These are phyloP conservation scores for Microcebus lehilahytsara DNA, from an alignment of 2,113 vertebrate genomes.

Conservation along the genomic window DNA sequence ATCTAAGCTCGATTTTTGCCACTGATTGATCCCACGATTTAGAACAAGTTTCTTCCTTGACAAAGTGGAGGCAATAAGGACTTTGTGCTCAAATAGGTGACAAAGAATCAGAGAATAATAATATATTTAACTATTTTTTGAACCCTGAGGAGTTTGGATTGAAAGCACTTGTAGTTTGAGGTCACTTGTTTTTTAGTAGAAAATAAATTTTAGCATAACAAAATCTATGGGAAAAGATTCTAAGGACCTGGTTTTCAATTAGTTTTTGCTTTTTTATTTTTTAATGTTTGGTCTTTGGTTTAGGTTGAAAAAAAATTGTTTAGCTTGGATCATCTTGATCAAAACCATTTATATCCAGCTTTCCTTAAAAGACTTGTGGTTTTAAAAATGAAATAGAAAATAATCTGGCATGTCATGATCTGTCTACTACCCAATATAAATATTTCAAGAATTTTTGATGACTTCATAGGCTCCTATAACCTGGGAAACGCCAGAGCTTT, in stretches of 20 bases:
- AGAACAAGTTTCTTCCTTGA: background rate
- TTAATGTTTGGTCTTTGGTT: background rate
- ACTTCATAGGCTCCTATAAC: background rate
- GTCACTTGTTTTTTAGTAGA: background rate
- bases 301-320: conserved; percentile 6
- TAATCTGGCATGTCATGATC: background rate
- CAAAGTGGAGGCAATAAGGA: background rate
- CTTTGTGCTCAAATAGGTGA: background rate
- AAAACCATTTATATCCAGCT: conserved; percentile 19
- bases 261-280: conserved; percentile 26
- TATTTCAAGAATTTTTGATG: conserved; percentile 28
- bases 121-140: background rate
- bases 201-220: background rate
- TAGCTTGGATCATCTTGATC: background rate
- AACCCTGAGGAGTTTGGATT: background rate
- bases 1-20: background rate
- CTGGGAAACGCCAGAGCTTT: background rate
- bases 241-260: background rate
- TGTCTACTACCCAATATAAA: conserved; percentile 35
- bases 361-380: background rate
- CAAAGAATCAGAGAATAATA: background rate
- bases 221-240: background rate
- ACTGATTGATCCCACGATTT: background rate
- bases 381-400: conserved; percentile 55
- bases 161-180: background rate